Evolutionary conservation across 1,140 invertebrate genomes (phyloP), one percentile per base, ranked within the genome.

Genomic region (Drosophila malerkotliana): DNA sequence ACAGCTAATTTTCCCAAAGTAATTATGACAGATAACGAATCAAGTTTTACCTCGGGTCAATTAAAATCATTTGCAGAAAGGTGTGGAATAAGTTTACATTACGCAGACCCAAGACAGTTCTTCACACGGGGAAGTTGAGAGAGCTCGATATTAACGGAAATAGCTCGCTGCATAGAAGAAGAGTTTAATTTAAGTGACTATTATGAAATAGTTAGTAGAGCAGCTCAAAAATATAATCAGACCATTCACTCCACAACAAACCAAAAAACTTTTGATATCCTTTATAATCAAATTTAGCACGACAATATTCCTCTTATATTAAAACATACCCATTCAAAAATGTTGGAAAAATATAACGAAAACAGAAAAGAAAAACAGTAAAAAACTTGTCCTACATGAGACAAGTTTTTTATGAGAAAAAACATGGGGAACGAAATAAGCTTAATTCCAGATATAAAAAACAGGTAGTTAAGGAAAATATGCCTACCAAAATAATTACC

Each of bases 151-250:
- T 9, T 48, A 5, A 52, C 49, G 14, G 52, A 52, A 34, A 32
- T 32, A 32, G 18, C 48, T 7, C 51, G 51, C 9, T 53, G 51
- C 30, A 53, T 53, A 10, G 12, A 53, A 32, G 52, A 54, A 9
- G 5, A 54, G 9, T 21, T 54, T 24, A 54, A 37, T n/a, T 54
- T 54, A 12, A n/a, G 14, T 37, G 32, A 54, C 37, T 51, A 54
- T 39, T 54, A 15, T 2, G 52, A 54, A 54, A 54, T 54, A 7
- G 21, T 54, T 12, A 54, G 34, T 24, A 54, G 32, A 54, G 32
- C 52, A 4, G 32, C 15, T 54, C 32, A 54, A n/a, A 37, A 54
- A 24, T 21, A 54, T n/a, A 37, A 37, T 18, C 18, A 12, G 28
- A 53, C n/a, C 10, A 53, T 53, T 21, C 15, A 53, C 18, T 53